Evolutionary conservation across 2,113 vertebrate species (phyloP).

Genomic region (Gopherus flavomarginatus): DNA sequence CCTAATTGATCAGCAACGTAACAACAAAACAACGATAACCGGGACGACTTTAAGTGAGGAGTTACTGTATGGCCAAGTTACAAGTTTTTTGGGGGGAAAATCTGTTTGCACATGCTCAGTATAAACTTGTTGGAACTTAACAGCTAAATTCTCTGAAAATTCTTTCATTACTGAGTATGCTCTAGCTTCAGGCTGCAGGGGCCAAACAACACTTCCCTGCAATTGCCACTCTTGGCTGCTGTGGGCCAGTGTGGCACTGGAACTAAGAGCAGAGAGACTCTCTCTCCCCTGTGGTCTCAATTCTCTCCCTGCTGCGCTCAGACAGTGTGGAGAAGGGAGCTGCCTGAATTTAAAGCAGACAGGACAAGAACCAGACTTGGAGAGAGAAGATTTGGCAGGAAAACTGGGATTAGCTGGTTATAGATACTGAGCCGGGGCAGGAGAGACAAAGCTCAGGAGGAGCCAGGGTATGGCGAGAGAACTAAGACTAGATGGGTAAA

Average conservation of each 20-base stretch:
- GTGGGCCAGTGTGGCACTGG: neutral
- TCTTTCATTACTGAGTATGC: fast-evolving
- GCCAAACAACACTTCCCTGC: too few relatives aligned
- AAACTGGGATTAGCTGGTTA: neutral
- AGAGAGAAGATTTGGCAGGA: neutral
- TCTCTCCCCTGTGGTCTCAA: neutral
- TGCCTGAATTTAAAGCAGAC: neutral
- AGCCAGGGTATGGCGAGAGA: neutral
- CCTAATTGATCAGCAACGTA: too few relatives aligned
- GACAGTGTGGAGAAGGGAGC: neutral
- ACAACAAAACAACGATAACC: too few relatives aligned
- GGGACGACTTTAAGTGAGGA: too few relatives aligned
- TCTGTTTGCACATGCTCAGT: neutral
- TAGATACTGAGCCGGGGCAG: neutral
- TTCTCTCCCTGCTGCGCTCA: neutral
- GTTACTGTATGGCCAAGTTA: neutral
- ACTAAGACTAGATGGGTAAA: neutral
- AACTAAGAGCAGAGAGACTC: neutral
- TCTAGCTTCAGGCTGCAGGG: neutral
- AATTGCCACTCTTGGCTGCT: too few relatives aligned
- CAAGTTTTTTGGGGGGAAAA: fast-evolving
- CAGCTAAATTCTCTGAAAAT: neutral
- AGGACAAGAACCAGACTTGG: neutral
- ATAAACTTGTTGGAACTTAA: neutral
- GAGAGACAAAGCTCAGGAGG: neutral